Evolutionary conservation across 1,140 invertebrate genomes (phyloP).

Genomic region (Philaenus spumarius): DNA sequence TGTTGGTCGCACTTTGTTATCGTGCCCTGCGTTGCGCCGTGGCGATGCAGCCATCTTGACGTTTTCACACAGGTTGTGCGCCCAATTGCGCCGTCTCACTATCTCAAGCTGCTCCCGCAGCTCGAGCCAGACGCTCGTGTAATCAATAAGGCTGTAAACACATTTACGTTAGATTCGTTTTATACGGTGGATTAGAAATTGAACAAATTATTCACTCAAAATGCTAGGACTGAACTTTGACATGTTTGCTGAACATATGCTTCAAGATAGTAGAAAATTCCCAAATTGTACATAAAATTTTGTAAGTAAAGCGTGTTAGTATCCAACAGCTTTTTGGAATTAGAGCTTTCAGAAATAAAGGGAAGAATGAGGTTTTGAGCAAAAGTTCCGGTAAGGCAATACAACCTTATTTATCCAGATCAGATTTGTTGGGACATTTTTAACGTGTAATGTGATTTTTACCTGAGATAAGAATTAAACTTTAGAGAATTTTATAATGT

Average conservation of each 20-base stretch:
- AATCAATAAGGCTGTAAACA: conserved; percentile 5
- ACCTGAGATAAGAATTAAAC: too few relatives aligned
- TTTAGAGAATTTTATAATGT: too few relatives aligned
- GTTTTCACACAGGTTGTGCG: background rate
- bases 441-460: too few relatives aligned
- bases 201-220: background rate
- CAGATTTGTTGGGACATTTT: too few relatives aligned
- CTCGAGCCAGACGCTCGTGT: background rate
- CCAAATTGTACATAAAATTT: background rate
- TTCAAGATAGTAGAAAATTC: background rate
- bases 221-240: too few relatives aligned
- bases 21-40: background rate
- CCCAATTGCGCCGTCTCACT: background rate
- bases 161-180: background rate
- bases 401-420: too few relatives aligned
- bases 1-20: background rate
- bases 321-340: background rate
- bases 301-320: background rate
- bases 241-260: background rate
- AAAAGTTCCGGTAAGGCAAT: too few relatives aligned
- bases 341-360: too few relatives aligned
- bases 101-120: conserved; percentile 12
- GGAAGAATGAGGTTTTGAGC: too few relatives aligned
- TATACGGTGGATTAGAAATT: background rate
- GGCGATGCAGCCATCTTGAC: background rate